Conservation (phyloP, 1,140 invertebrate genomes). For the Cherax destructor region DNA sequence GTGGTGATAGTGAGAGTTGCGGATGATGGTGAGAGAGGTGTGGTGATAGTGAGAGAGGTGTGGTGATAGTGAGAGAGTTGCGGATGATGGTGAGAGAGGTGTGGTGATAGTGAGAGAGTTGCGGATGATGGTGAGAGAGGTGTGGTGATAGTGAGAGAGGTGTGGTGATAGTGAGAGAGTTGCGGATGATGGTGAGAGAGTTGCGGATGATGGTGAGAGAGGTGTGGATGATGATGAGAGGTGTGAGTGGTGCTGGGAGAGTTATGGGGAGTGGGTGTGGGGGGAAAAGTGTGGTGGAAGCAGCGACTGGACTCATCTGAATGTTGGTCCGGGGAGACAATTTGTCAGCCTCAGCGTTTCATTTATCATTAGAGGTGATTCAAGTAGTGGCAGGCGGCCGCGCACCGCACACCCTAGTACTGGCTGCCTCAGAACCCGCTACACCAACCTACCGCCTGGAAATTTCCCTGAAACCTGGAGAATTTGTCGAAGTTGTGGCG, state of each 20-base stretch:
- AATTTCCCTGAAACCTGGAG: background rate
- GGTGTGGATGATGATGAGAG: background rate
- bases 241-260: background rate
- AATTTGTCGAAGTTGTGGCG: slow-evolving; percentile 26
- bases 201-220: background rate
- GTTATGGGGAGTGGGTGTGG: background rate
- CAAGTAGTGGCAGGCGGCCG: slow-evolving; percentile 20
- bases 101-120: no score
- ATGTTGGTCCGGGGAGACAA: slow-evolving; percentile 42
- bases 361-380: slow-evolving; percentile 66
- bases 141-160: no score
- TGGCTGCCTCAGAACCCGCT: background rate
- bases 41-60: no score
- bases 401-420: background rate
- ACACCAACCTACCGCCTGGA: background rate
- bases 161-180: no score
- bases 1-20: no score
- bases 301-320: slow-evolving; percentile 50
- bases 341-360: slow-evolving; percentile 61
- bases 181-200: no score
- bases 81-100: no score
- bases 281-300: background rate
- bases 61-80: no score
- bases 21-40: no score
- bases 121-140: no score